A percentile compares a stretch with the other conserved stretches of the same genome.
Evolutionary conservation across 2,888 invertebrate genomes (phyloP).

Genomic region (Pteria penguin): DNA sequence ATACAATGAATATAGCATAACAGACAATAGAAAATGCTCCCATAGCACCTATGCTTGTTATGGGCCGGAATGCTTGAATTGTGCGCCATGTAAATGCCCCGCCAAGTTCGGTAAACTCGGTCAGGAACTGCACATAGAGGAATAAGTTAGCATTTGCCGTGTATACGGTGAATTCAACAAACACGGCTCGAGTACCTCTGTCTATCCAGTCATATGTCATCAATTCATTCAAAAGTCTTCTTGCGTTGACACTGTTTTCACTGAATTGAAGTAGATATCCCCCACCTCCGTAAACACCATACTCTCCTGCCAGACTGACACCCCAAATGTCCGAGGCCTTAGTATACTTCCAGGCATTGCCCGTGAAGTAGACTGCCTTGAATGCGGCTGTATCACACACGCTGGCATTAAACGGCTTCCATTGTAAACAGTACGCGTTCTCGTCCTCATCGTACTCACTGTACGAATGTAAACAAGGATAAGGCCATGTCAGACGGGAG

Average conservation of each 20-base stretch:
- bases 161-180: conserved; percentile 73
- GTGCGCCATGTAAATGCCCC: conserved; percentile 38
- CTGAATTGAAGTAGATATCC: conserved; percentile 58
- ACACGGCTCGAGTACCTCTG: conserved; percentile 68
- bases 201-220: conserved; percentile 67
- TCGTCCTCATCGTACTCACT: conserved; percentile 35
- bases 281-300: conserved; percentile 53
- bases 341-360: conserved; percentile 48
- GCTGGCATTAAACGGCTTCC: conserved; percentile 21
- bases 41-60: conserved; percentile 31
- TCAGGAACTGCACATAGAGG: conserved; percentile 59
- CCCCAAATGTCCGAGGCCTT: conserved; percentile 47
- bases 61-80: conserved; percentile 26
- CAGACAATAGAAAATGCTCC: conserved; percentile 46
- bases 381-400: background rate
- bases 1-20: conserved; percentile 54
- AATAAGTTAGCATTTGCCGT: conserved; percentile 70
- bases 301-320: conserved; percentile 41
- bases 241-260: conserved; percentile 29
- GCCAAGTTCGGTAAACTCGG: conserved; percentile 69
- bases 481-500: conserved; percentile 14
- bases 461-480: conserved; percentile 40
- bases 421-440: conserved; percentile 38
- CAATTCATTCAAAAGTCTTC: conserved; percentile 39
- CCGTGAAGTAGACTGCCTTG: conserved; percentile 24